Conservation (phyloP, 2,888 invertebrate species). For the Muscina levida region DNA sequence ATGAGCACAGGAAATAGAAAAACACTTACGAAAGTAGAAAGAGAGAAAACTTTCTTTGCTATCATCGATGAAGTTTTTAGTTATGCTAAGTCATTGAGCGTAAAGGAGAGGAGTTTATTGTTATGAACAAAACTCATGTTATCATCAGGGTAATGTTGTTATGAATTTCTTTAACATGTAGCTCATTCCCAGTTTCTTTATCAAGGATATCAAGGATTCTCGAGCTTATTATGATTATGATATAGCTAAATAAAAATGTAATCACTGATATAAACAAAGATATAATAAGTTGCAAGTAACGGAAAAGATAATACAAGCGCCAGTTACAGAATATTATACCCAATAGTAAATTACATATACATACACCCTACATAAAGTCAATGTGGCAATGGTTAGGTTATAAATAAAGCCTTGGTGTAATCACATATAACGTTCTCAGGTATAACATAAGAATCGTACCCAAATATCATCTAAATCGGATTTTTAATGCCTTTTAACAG, state of each 20-base stretch:
- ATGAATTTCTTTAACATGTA: conserved; percentile 67
- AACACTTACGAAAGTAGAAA: conserved; percentile 17
- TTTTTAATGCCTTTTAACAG: too few relatives aligned
- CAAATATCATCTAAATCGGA: too few relatives aligned
- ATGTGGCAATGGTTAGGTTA: too few relatives aligned
- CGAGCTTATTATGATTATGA: conserved; percentile 36
- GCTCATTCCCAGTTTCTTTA: not conserved
- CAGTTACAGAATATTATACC: too few relatives aligned
- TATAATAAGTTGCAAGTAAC: too few relatives aligned
- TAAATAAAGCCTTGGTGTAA: too few relatives aligned
- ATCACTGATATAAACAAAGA: too few relatives aligned
- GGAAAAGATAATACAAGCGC: too few relatives aligned
- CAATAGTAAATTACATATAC: too few relatives aligned
- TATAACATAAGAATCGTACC: too few relatives aligned
- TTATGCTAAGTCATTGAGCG: conserved; percentile 54
- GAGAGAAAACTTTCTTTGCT: conserved; percentile 52
- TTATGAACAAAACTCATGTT: conserved; percentile 72
- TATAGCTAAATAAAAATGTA: conserved; percentile 61
- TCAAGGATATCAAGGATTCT: not conserved
- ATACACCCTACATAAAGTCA: too few relatives aligned
- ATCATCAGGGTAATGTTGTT: conserved; percentile 73
- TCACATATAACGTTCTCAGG: too few relatives aligned
- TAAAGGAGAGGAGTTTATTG: conserved; percentile 64
- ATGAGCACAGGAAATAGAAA: conserved; percentile 5
- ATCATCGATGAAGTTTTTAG: conserved; percentile 62